These are phyloP conservation scores for Seira sanloemensis DNA, from an alignment of 2,888 invertebrate species.

Conservation along the genomic window DNA sequence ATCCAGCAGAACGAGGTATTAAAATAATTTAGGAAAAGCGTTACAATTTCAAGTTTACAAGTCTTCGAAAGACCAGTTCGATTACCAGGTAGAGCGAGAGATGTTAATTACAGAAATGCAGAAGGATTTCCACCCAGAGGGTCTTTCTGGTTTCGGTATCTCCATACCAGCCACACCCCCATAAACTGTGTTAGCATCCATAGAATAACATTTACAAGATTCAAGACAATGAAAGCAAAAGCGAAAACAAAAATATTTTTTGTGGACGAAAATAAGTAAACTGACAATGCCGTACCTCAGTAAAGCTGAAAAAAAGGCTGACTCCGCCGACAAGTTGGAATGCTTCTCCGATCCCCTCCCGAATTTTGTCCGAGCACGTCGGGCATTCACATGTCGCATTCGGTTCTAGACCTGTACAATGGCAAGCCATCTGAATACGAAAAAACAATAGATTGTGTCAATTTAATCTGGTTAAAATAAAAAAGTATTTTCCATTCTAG, in stretches of 20 bases:
- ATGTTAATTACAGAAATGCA: conserved; percentile 89
- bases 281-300: conserved; percentile 80
- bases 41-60: no score
- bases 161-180: conserved; percentile 96
- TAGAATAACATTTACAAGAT: conserved; percentile 19
- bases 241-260: background rate
- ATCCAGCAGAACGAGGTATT: no score
- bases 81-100: background rate
- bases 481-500: no score
- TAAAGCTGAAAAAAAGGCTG: conserved; percentile 97
- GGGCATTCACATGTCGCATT: conserved; percentile 80
- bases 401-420: conserved; percentile 64
- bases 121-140: conserved; percentile 91
- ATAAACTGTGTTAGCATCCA: conserved; percentile 85
- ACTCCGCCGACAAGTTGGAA: conserved; percentile 93
- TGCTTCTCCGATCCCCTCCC: conserved; percentile 88
- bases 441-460: background rate
- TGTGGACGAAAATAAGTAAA: background rate
- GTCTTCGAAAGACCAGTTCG: background rate
- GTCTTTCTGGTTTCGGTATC: conserved; percentile 99
- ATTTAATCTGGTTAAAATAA: no score
- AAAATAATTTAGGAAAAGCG: no score
- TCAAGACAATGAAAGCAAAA: background rate
- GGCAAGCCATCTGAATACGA: background rate
- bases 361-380: conserved; percentile 85